Evolutionary conservation across 2,888 invertebrate species (phyloP).

Genomic region (Dimorphilus gyrociliatus): DNA sequence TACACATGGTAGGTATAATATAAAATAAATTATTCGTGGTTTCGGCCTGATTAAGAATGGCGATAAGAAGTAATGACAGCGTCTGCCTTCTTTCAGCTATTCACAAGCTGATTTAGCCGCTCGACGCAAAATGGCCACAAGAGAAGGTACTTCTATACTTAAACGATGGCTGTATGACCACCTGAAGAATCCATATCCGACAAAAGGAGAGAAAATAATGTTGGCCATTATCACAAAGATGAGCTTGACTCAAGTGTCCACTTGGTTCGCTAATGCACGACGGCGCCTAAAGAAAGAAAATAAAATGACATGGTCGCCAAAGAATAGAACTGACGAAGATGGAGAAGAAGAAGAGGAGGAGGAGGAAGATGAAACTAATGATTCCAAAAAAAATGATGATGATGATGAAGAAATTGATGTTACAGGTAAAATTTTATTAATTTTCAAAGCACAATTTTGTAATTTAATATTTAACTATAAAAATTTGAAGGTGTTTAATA

Average conservation of each 20-base stretch:
- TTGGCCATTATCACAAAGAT: conserved; percentile 85
- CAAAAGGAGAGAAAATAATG: conserved; percentile 89
- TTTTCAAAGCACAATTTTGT: no score
- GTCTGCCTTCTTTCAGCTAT: no score
- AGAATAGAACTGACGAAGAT: conserved; percentile 45
- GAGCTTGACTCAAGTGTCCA: conserved; percentile 78
- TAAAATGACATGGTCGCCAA: conserved; percentile 92
- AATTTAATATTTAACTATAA: no score
- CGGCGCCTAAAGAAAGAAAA: conserved; percentile 86
- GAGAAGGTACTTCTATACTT: conserved; percentile 87
- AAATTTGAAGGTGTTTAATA: no score
- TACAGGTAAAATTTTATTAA: conserved; percentile 2
- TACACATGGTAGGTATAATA: no score
- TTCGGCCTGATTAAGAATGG: no score
- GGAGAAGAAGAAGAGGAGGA: conserved; percentile 22
- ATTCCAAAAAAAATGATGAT: no score
- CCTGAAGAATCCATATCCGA: conserved; percentile 87
- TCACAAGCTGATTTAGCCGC: conserved; percentile 75
- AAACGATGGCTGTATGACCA: conserved; percentile 95
- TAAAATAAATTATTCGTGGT: no score
- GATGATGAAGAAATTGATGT: no score
- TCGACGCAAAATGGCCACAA: conserved; percentile 84
- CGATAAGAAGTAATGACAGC: no score
- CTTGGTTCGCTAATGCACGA: conserved; percentile 91
- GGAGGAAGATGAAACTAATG: no score